Evolutionary conservation across 2,797 vertebrate genomes (phyloP).

Genomic region (Odontamblyopus lacepedii): DNA sequence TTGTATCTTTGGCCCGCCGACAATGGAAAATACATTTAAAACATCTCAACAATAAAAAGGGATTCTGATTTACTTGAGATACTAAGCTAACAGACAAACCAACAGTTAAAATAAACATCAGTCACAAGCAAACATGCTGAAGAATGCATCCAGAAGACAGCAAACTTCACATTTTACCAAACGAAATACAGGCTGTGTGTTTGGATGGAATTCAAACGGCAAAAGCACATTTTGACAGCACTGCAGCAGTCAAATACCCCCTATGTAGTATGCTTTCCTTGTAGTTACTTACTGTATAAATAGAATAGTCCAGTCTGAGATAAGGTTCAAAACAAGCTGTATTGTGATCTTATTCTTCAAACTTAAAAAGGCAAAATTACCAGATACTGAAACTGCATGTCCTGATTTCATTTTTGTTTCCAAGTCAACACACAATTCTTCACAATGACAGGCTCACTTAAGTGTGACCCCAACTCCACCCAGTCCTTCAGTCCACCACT

Average conservation of each 20-base stretch:
- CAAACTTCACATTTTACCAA: slow-evolving; percentile 1
- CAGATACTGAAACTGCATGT: not conserved
- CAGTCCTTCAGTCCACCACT: not conserved
- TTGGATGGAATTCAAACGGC: not conserved
- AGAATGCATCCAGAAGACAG: not conserved
- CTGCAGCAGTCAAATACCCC: not conserved
- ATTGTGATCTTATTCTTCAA: not conserved
- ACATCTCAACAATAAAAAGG: not conserved
- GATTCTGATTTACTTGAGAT: not conserved
- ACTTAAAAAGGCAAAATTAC: not conserved
- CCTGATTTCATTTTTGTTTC: not conserved
- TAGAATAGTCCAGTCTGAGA: not conserved
- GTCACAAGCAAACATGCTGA: not conserved
- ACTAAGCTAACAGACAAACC: not conserved
- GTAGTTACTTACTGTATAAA: not conserved
- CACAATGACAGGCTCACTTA: not conserved
- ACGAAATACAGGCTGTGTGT: not conserved
- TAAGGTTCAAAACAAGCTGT: not conserved
- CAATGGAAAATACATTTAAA: not conserved
- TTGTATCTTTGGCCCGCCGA: not conserved
- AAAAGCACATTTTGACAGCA: slow-evolving; percentile 1
- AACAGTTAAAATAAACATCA: not conserved
- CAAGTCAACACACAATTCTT: not conserved
- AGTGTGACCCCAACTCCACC: slow-evolving; percentile 4
- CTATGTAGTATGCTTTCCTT: not conserved